These are phyloP conservation scores for Clarias macrocephalus DNA, from an alignment of 2,113 vertebrate species.

Conservation along the genomic window DNA sequence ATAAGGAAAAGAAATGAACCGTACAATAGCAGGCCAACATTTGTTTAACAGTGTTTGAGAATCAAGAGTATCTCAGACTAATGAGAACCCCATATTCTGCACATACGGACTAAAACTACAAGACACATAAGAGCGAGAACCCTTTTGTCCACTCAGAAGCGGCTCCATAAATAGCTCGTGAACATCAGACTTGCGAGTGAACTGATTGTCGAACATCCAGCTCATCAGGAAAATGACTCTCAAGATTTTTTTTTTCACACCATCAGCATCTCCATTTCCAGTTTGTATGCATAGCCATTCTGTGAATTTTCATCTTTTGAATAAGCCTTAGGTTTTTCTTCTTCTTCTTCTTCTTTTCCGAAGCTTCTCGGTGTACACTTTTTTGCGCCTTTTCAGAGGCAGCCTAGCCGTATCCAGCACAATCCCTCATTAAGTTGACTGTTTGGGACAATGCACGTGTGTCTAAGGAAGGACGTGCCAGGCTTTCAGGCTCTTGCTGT, in stretches of 20 bases:
- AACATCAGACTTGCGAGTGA: not conserved
- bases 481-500: constrained; percentile 47
- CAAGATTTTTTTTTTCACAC: not conserved
- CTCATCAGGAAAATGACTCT: constrained; percentile 18
- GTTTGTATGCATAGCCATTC: constrained; percentile 4
- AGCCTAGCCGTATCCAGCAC: constrained; percentile 49
- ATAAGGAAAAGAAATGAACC: not conserved
- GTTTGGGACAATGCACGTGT: constrained; percentile 52
- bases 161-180: constrained; percentile 15
- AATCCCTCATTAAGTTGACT: constrained; percentile 67
- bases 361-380: not conserved
- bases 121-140: not conserved
- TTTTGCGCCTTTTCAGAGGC: constrained; percentile 9
- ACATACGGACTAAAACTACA: not conserved
- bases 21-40: not conserved
- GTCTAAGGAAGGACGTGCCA: constrained; percentile 29
- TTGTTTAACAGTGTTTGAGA: not conserved
- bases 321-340: not conserved
- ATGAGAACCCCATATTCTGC: not conserved
- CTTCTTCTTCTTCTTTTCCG: not conserved
- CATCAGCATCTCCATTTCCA: not conserved
- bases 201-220: constrained; percentile 5
- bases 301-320: constrained; percentile 19
- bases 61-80: not conserved
- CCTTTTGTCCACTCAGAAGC: not conserved